Evolutionary conservation across 2,113 vertebrate species (phyloP).

Genomic region (Lynx canadensis): DNA sequence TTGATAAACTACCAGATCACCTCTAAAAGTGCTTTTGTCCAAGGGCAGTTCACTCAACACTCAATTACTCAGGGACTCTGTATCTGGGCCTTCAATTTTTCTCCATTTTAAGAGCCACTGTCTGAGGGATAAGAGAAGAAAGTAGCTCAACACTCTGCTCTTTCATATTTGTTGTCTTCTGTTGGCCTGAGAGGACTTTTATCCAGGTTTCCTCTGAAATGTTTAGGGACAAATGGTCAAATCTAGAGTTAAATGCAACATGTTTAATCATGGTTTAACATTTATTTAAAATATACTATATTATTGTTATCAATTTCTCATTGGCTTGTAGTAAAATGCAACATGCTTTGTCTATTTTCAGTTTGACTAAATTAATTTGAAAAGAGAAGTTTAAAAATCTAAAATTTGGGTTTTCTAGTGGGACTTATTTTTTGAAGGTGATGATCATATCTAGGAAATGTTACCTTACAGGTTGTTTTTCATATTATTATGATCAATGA

Average conservation of each 20-base stretch:
- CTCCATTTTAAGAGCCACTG: background rate
- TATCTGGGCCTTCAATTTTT: background rate
- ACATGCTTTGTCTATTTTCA: background rate
- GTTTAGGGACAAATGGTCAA: background rate
- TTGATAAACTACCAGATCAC: constrained; percentile 23
- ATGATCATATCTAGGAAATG: background rate
- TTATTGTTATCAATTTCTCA: background rate
- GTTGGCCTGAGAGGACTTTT: background rate
- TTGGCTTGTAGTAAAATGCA: background rate
- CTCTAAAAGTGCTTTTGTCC: constrained; percentile 6
- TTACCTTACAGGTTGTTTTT: background rate
- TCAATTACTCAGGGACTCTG: background rate
- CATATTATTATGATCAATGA: background rate
- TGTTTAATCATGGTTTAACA: background rate
- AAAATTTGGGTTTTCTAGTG: background rate
- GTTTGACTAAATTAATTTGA: background rate
- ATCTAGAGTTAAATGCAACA: background rate
- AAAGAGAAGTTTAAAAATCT: background rate
- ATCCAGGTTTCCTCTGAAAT: background rate
- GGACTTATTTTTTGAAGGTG: background rate
- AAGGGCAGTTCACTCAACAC: background rate
- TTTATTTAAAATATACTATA: background rate
- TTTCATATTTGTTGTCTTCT: background rate
- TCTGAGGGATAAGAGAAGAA: background rate
- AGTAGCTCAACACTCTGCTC: background rate